Base-by-base conservation (phyloP, 2,113 vertebrate species). In the Rana temporaria region DNA sequence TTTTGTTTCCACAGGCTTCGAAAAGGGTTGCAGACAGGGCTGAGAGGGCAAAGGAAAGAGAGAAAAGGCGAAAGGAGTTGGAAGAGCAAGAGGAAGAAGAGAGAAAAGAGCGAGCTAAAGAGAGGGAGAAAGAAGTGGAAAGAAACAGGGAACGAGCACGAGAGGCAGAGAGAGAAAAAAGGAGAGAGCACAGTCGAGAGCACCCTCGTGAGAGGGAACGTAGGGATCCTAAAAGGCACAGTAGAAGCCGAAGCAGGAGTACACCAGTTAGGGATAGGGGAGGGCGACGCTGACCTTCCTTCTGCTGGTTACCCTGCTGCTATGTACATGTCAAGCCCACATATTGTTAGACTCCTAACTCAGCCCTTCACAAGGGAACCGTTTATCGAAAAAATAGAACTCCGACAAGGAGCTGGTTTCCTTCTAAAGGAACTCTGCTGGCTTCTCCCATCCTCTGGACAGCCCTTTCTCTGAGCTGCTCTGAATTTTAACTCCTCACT, bases 1-100 rank as follows among this genome's bases (percentile, higher is more conserved):
- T 8, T 12, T 48, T 48, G 42, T 48, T 60, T 24, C 9, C 72
- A 0, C 85, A 92, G 91, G 88, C 89, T 34, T 86, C 89, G 16
- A 95, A 96, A 89, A 92, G 93, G 86, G 90, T 90, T 62, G 81
- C 91, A 6, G 95, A 96, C 32, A 93, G 94, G 4, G 92, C 92
- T 0, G 95, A 96, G 81, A 90, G 96, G 14, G 93, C 94, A 56
- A 96, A 97, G 82, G 96, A 97, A 52, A 93, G 94, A 4, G 95
- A 95, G 56, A 95, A 96, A 81, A 95, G 96, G 74, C 92, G 91
- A 57, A 87, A 94, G 4, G 95, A 97, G 81, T 92, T 92, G 88
- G 94, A 92, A 74, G 88, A 92, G 20, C 95, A 95, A 86, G 94
- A 94, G 0, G 92, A 93, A 0, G 93, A 96, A 30, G 94, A 96